Evolutionary conservation across 30 jellyfish, hydroid and myxozoan species (phyloP).

Genomic region (Chrysaora quinquecirrha): DNA sequence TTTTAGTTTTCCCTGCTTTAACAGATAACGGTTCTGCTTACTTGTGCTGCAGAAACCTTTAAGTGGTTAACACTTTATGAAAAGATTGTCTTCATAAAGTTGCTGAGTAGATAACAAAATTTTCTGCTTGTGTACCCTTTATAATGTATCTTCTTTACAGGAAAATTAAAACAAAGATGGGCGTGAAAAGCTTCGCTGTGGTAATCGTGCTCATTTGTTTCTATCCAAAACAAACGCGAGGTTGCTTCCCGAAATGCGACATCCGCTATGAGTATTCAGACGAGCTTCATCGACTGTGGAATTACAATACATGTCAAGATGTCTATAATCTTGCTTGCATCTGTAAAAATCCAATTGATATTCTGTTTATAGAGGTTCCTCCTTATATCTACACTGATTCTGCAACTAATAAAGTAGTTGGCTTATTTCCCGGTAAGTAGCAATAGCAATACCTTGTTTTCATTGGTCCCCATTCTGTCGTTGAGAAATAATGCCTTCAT

Average conservation of each 20-base stretch:
- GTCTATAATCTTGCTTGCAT: slow-evolving; percentile 14
- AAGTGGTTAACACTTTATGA: no score
- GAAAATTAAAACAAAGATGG: no score
- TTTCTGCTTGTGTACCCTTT: no score
- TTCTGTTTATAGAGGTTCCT: slow-evolving; percentile 26
- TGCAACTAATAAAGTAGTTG: background rate
- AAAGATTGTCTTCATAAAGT: no score
- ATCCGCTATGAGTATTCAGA: background rate
- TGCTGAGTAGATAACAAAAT: no score
- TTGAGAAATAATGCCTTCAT: background rate
- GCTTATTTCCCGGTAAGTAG: slow-evolving; percentile 34
- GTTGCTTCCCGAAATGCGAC: background rate
- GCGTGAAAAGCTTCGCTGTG: no score
- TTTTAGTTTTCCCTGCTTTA: no score
- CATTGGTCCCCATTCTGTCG: background rate
- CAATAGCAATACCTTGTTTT: background rate
- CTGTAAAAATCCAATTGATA: slow-evolving; percentile 37
- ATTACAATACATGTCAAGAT: slow-evolving; percentile 7
- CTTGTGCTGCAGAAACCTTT: no score
- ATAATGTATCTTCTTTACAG: no score
- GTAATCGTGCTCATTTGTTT: no score
- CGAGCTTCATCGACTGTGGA: slow-evolving; percentile 13
- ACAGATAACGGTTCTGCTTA: no score
- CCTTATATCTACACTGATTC: slow-evolving; percentile 28
- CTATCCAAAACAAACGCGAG: no score